Conservation (phyloP, 2,797 vertebrate genomes). For the Karalla daura region DNA sequence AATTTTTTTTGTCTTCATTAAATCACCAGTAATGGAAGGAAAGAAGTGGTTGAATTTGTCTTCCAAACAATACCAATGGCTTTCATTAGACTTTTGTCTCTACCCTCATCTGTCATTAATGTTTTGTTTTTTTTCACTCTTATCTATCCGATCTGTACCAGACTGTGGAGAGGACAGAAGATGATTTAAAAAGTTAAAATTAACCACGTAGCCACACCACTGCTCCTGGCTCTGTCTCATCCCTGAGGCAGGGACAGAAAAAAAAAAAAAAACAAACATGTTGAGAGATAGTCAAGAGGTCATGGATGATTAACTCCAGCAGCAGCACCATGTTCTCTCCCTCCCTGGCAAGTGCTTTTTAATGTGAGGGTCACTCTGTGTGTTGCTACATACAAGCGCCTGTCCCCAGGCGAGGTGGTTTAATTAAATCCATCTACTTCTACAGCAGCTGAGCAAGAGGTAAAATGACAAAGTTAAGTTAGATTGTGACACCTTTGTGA, state of each 20-base stretch:
- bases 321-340: conserved; percentile 1
- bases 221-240: not conserved
- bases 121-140: not conserved
- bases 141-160: not conserved
- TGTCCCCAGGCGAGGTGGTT: not conserved
- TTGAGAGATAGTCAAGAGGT: not conserved
- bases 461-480: not conserved
- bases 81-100: not conserved
- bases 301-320: conserved; percentile 22
- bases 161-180: not conserved
- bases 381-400: not conserved
- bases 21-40: conserved; percentile 4
- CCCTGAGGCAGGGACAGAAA: not conserved
- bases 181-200: conserved; percentile 8
- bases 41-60: not conserved
- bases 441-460: not conserved
- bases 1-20: not conserved
- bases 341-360: conserved; percentile 7
- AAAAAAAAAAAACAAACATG: conserved; percentile 8
- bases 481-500: conserved; percentile 3
- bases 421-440: conserved; percentile 9
- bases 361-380: conserved; percentile 12
- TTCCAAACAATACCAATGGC: not conserved
- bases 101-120: not conserved
- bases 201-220: not conserved